phyloP scores from a whole-genome alignment of 1,140 invertebrate genomes.

The Temnothorax longispinosus region DNA sequence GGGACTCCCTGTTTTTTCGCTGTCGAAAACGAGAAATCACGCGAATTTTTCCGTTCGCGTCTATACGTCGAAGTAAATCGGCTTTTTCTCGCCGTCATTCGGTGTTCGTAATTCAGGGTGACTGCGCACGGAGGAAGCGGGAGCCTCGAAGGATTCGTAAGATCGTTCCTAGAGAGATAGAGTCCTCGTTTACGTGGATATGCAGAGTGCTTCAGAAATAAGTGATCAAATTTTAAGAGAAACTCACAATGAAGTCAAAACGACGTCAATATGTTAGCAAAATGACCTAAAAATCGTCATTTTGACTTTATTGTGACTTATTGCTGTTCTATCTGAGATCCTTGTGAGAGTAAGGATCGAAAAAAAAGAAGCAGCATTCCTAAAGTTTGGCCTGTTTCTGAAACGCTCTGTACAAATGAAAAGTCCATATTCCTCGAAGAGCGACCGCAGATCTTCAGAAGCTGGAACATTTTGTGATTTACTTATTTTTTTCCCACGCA shows the following conservation, averaged over 20 bases:
- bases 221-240: neutral
- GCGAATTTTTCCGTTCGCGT: neutral
- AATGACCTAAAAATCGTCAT: too few relatives aligned
- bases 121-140: neutral
- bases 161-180: neutral
- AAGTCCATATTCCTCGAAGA: neutral
- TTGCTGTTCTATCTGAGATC: too few relatives aligned
- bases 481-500: neutral
- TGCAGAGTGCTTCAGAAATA: neutral
- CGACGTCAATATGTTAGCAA: too few relatives aligned
- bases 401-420: neutral
- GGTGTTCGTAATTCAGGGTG: neutral
- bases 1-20: neutral
- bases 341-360: too few relatives aligned
- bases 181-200: neutral
- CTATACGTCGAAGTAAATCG: neutral
- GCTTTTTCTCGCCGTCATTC: neutral
- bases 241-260: too few relatives aligned
- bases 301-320: too few relatives aligned
- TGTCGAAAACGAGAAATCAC: neutral
- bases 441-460: neutral
- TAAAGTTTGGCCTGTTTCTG: neutral
- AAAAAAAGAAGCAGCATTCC: neutral
- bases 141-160: neutral
- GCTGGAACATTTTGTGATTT: neutral